phyloP scores from a whole-genome alignment of 2,888 invertebrate genomes.

The Trachelus stipa region DNA sequence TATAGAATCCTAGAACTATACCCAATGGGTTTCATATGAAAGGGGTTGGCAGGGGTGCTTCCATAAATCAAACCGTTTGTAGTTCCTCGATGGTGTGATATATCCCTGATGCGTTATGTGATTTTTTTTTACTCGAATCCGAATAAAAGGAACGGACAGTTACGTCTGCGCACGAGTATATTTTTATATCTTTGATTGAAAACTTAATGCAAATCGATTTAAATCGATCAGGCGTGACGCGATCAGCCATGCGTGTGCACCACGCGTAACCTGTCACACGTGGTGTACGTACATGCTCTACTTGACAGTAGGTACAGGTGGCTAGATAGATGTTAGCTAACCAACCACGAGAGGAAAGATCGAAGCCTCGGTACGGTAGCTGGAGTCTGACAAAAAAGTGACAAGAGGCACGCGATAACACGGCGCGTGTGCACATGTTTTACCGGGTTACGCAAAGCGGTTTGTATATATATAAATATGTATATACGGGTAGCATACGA shows the following conservation, averaged over 20 bases:
- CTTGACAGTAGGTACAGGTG: not conserved
- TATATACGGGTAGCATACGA: not conserved
- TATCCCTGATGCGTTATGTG: not conserved
- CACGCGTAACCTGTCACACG: constrained; percentile 2
- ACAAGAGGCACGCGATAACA: not conserved
- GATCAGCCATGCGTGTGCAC: constrained; percentile 7
- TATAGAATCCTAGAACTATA: constrained; percentile 14
- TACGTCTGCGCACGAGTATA: not conserved
- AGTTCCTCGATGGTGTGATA: not conserved
- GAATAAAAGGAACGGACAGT: not conserved
- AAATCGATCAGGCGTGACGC: not conserved
- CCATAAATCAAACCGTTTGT: constrained; percentile 24
- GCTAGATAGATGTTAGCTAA: not conserved
- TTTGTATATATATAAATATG: not conserved
- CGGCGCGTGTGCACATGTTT: not conserved
- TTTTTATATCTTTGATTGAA: not conserved
- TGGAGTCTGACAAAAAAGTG: not conserved
- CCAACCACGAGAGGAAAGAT: not conserved
- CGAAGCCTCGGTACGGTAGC: not conserved
- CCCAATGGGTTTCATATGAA: constrained; percentile 23
- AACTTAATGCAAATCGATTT: not conserved
- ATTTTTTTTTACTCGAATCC: not conserved
- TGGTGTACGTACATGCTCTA: not conserved
- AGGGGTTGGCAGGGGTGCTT: constrained; percentile 21
- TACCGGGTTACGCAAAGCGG: not conserved